Base-by-base conservation (phyloP, 1,140 invertebrate species). In the Drosophila rhopaloa region DNA sequence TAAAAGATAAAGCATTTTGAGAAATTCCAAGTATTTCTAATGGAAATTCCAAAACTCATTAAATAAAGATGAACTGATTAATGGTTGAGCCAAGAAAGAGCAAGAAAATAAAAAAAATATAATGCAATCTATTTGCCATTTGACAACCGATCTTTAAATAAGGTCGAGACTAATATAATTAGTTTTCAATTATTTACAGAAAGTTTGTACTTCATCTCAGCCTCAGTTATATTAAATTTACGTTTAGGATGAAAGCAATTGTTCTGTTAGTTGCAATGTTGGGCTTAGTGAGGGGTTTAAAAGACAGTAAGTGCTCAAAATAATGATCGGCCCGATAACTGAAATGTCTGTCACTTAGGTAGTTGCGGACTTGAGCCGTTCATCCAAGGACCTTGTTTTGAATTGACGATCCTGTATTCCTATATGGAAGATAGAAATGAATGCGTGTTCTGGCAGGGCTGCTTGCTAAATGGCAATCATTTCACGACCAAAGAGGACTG, bases 381-480 rank as follows among this genome's bases (percentile, higher is more conserved):
- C 4, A 14, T 53, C 2, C 9, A 35, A 53, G 50, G 50, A 37
- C 8, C 50, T 6, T 53, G 50, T 11, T 3, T 16, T 14, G 50
- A 53, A 53, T 1, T 53, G 8, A 19, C 10, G 9, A 37, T 14
- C 14, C 9, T 53, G 0, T 53, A 53, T 19, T 53, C 50, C 14
- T 53, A 53, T 16, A 9, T 37, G 0, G 9, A 10, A 4, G 5
- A 11, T 4, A 10, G 4, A 11, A 53, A 53, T 13, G 32, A 53
- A 1, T 53, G 50, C 32, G 32, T 53, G 1, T 53, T 37, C 14
- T 53, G 50, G 50, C 50, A 53, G 10, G 50, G 50, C 14, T 53
- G 50, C 50, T 5, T 13, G 5, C 48, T 16, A 13, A 11, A 35
- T 51, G 29, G 48, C 1, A 51, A 51, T 51, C 29, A 51, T 0